Percentiles rank a stretch among this genome's conserved stretches.
These are phyloP conservation scores for Diplosoma virens DNA, from an alignment of 23 tunicate species.

Conservation along the genomic window DNA sequence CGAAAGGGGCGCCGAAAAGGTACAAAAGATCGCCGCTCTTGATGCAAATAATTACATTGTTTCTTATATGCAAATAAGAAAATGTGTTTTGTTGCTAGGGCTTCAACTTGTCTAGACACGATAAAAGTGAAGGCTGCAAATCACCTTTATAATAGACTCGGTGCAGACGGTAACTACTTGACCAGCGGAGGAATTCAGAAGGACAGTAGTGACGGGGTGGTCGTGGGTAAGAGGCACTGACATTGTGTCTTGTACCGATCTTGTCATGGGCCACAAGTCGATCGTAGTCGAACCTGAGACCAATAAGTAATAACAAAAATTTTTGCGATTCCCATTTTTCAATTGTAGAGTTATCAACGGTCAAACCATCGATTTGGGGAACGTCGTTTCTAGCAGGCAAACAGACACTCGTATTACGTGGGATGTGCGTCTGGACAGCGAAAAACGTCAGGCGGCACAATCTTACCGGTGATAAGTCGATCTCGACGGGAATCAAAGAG, in stretches of 20 bases:
- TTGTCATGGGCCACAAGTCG: slow-evolving; percentile 93
- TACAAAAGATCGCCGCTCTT: too few species aligned
- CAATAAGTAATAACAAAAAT: not conserved
- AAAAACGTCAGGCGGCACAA: not conserved
- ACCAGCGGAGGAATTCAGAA: slow-evolving; percentile 41
- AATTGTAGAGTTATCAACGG: not conserved
- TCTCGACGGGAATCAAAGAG: slow-evolving; percentile 73
- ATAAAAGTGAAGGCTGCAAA: too few species aligned
- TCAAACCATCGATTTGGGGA: too few species aligned
- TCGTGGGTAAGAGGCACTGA: slow-evolving; percentile 90
- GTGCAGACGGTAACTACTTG: slow-evolving; percentile 76
- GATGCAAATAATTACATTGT: too few species aligned
- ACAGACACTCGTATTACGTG: too few species aligned
- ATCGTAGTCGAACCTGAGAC: slow-evolving; percentile 65
- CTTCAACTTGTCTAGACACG: too few species aligned
- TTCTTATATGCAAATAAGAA: too few species aligned
- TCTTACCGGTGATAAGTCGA: slow-evolving; percentile 67
- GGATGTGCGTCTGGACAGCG: too few species aligned
- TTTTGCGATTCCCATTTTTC: not conserved
- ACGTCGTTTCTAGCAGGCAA: too few species aligned
- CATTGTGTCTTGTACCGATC: slow-evolving; percentile 91
- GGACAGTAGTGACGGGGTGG: slow-evolving; percentile 57
- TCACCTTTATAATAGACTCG: slow-evolving; percentile 77
- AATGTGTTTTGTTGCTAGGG: too few species aligned
- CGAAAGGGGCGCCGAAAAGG: too few species aligned